Evolutionary conservation across 1,140 invertebrate species (phyloP), one percentile per base, ranked within the genome.

Genomic region (Leptestheria dahalacensis): DNA sequence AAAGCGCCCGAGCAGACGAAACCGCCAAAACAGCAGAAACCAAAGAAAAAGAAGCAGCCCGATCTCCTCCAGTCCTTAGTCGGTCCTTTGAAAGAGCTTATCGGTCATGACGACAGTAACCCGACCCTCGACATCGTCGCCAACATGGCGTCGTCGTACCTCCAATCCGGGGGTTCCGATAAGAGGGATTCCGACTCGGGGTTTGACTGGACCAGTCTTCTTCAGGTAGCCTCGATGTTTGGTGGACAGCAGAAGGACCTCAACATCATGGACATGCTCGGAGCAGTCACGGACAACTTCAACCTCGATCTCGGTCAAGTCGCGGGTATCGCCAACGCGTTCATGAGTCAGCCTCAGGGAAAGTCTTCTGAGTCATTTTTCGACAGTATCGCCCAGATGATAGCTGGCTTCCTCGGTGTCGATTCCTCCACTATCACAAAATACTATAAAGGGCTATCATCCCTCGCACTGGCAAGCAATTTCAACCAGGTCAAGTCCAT

Each of bases 101-200:
- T 52, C 23, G 58, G 51, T n/a, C 49, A 60, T 3, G 49, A 52
- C 15, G 48, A 29, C 1, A 28, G 29, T 20, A 41, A 60, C 26
- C 48, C 58, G 3, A 60, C 58, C 23, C 48, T 52, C 11, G 49
- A 60, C 51, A 60, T 52, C 24, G 20, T 60, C 15, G 28, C 28
- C 2, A 52, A 60, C 58, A 60, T 60, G 58, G 58, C 58, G 9
- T 60, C 58, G 23, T 29, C 48, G 12, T 52, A 52, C 24, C 41
- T 60, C 15, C 49, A 60, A 23, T 28, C 26, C 24, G 26, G 25
- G 18, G 58, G 51, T 28, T 29, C 25, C 23, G 48, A 49, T 11
- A 55, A 55, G 28, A 51, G 41, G 20, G 29, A 50, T 6, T 15
- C 18, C 6, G 48, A 50, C 48, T 51, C 15, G 18, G 26, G 58